Evolutionary conservation across 35 echinoderm and acorn worm species (phyloP).

Genomic region (Apostichopus parvimensis): DNA sequence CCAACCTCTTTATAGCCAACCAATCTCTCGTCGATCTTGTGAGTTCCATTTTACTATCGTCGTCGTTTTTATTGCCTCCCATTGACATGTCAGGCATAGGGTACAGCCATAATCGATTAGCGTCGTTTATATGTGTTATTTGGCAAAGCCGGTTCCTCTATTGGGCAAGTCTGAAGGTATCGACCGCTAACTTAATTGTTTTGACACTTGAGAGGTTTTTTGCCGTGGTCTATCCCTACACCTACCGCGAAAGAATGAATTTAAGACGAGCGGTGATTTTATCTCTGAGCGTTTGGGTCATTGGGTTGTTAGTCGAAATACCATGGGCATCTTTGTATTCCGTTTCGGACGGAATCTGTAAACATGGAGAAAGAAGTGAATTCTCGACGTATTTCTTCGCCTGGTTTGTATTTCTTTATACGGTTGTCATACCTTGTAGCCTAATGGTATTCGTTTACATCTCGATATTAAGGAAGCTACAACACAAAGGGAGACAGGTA

Average conservation of each 20-base stretch:
- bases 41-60: slow-evolving; percentile 55
- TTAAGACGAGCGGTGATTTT: not conserved
- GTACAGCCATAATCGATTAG: not conserved
- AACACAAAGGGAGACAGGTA: not conserved
- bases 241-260: slow-evolving; percentile 36
- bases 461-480: slow-evolving; percentile 34
- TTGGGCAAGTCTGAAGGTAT: slow-evolving; percentile 63
- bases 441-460: slow-evolving; percentile 58
- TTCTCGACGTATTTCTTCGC: not conserved
- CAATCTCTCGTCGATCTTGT: slow-evolving; percentile 76
- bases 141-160: slow-evolving; percentile 67
- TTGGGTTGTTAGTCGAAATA: slow-evolving; percentile 46
- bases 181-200: slow-evolving; percentile 61
- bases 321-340: slow-evolving; percentile 20
- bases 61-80: slow-evolving; percentile 34
- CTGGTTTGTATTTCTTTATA: slow-evolving; percentile 30
- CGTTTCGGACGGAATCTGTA: slow-evolving; percentile 30
- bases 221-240: slow-evolving; percentile 67
- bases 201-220: slow-evolving; percentile 67
- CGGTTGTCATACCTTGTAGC: slow-evolving; percentile 9
- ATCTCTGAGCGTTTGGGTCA: slow-evolving; percentile 41
- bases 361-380: not conserved
- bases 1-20: slow-evolving; percentile 76
- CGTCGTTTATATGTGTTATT: slow-evolving; percentile 55
- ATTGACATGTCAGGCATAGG: slow-evolving; percentile 11